A percentile compares a stretch with the other conserved stretches of the same genome.
Evolutionary conservation across 2,113 vertebrate species (phyloP).

Genomic region (Calyptomena viridis): DNA sequence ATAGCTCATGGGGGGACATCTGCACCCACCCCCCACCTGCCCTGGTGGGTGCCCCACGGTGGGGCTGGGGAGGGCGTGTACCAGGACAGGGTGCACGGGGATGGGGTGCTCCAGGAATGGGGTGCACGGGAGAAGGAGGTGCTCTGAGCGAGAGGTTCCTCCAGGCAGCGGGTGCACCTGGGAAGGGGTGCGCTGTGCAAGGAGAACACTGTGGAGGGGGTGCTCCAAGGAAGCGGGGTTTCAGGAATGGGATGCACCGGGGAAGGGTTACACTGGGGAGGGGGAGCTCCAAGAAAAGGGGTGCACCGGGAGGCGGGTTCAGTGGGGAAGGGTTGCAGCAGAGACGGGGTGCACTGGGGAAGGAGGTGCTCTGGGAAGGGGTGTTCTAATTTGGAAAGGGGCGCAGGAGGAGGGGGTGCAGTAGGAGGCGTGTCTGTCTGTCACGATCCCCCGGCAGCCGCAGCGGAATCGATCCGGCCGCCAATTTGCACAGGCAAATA

Average conservation of each 20-base stretch:
- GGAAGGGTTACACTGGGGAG: not conserved
- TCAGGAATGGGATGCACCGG: not conserved
- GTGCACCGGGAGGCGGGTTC: not conserved
- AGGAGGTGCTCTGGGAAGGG: not conserved
- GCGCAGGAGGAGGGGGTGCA: not conserved
- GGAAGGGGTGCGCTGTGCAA: not conserved
- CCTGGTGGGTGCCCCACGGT: rapidly evolving
- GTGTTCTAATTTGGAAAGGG: not conserved
- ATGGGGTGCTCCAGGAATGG: not conserved
- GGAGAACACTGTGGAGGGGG: too few relatives aligned
- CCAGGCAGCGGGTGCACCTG: too few relatives aligned
- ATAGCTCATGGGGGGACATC: not conserved
- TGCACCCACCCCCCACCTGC: too few relatives aligned
- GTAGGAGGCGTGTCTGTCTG: not conserved
- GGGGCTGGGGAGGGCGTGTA: not conserved
- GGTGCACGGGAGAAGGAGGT: too few relatives aligned
- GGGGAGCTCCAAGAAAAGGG: too few relatives aligned
- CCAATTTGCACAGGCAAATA: constrained; percentile 21
- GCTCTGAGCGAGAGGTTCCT: not conserved
- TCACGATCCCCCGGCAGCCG: not conserved
- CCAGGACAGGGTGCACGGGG: not conserved
- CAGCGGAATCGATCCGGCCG: not conserved
- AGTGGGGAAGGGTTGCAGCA: too few relatives aligned
- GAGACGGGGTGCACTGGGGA: not conserved
- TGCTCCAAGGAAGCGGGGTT: not conserved